Evolutionary conservation across 2,797 vertebrate species (phyloP).

Genomic region (Mionectes olivaceus): DNA sequence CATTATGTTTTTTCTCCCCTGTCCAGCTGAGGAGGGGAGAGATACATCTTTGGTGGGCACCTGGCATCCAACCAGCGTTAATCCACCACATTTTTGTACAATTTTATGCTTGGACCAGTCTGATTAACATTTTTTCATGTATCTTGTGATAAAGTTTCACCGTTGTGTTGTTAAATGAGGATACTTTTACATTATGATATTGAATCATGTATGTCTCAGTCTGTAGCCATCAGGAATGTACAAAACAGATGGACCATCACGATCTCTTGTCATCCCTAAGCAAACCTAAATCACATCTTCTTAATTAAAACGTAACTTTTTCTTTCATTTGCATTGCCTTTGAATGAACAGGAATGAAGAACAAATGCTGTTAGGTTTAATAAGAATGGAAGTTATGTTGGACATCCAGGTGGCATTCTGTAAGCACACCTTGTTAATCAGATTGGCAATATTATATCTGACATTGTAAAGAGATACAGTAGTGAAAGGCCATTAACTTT

Average conservation of each 20-base stretch:
- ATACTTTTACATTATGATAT: neutral
- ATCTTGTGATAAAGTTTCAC: neutral
- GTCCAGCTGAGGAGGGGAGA: neutral
- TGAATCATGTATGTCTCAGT: neutral
- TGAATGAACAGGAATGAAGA: neutral
- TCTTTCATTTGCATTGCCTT: neutral
- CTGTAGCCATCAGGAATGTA: neutral
- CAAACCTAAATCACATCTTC: neutral
- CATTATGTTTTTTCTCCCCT: neutral
- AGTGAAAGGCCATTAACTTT: constrained; percentile 7
- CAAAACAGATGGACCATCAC: neutral
- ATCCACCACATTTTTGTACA: neutral
- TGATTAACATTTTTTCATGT: neutral
- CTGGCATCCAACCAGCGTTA: neutral
- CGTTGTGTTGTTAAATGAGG: neutral
- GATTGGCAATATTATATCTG: neutral
- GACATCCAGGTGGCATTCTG: neutral
- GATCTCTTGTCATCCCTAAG: constrained; percentile 8
- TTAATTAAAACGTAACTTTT: neutral
- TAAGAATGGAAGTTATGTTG: neutral
- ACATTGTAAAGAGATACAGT: neutral
- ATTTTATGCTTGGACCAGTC: neutral
- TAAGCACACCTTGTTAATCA: constrained; percentile 26
- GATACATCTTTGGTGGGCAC: neutral
- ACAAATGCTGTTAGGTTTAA: constrained; percentile 19